Evolutionary conservation across 1,140 invertebrate species (phyloP).

Genomic region (Andrena cerasifolii): DNA sequence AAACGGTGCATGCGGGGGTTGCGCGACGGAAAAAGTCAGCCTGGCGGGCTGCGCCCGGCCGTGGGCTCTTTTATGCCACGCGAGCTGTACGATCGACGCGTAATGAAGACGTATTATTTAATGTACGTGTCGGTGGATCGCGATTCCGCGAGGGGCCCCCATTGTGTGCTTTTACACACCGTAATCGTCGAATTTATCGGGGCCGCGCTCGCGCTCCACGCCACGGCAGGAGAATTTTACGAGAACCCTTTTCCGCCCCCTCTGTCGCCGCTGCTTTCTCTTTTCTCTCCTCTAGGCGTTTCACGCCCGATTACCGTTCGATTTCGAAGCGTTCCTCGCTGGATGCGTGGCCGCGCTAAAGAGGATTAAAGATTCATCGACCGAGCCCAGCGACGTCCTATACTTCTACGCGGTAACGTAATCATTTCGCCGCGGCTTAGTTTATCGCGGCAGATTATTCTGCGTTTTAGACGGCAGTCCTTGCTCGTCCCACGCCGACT

Average conservation of each 20-base stretch:
- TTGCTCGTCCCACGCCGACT: background rate
- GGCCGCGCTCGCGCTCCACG: background rate
- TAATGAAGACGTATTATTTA: conserved; percentile 68
- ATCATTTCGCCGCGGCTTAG: background rate
- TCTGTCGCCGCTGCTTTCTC: background rate
- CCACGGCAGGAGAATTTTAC: background rate
- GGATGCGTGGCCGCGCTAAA: conserved; percentile 5
- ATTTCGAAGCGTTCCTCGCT: conserved; percentile 17
- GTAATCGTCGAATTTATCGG: conserved; percentile 33
- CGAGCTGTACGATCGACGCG: conserved; percentile 63
- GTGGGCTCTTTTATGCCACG: conserved; percentile 64
- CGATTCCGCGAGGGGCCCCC: background rate
- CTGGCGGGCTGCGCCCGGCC: conserved; percentile 42
- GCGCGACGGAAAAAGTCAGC: conserved; percentile 54
- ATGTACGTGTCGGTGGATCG: conserved; percentile 40
- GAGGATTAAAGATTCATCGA: conserved; percentile 38
- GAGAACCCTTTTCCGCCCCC: background rate
- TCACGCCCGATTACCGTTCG: conserved; percentile 8
- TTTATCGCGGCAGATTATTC: conserved; percentile 12
- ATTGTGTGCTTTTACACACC: conserved; percentile 18
- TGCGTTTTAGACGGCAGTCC: background rate
- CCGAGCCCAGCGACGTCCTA: background rate
- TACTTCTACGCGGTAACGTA: background rate
- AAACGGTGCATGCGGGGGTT: conserved; percentile 18
- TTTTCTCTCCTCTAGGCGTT: conserved; percentile 7